These are phyloP conservation scores for Liolophura sinensis DNA, from an alignment of 1,140 invertebrate genomes.

Conservation along the genomic window DNA sequence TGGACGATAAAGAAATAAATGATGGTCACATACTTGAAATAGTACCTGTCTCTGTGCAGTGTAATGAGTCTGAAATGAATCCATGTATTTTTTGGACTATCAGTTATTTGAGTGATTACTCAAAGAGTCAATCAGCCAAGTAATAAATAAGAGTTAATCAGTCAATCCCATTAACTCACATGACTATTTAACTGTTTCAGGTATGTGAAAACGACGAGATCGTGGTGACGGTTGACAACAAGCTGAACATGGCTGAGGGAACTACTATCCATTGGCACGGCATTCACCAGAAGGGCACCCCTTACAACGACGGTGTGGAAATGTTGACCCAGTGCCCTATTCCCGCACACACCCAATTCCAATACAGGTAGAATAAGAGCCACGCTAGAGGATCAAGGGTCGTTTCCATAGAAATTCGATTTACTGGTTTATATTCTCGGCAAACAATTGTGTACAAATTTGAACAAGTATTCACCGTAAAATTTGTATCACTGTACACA, in stretches of 20 bases:
- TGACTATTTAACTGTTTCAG: conserved; percentile 19
- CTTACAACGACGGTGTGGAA: conserved; percentile 87
- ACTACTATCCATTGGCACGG: conserved; percentile 85
- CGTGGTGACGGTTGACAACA: conserved; percentile 39
- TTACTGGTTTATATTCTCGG: too few relatives aligned
- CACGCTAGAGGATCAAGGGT: too few relatives aligned
- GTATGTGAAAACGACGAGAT: conserved; percentile 45
- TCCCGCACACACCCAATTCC: conserved; percentile 3
- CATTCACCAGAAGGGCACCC: conserved; percentile 75
- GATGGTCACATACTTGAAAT: neutral
- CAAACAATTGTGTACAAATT: too few relatives aligned
- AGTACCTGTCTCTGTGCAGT: neutral
- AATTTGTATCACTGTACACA: too few relatives aligned
- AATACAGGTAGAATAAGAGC: conserved; percentile 3
- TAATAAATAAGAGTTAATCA: neutral
- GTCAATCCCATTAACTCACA: neutral
- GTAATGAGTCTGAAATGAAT: neutral
- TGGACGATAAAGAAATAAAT: neutral
- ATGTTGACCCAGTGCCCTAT: conserved; percentile 78
- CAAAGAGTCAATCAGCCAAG: neutral
- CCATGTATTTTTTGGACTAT: neutral
- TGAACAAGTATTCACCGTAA: too few relatives aligned
- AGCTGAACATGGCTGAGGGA: conserved; percentile 65
- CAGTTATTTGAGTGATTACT: neutral
- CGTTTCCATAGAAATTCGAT: too few relatives aligned